Conservation (phyloP, 2,888 invertebrate species). For the Linnaemya tessellans region DNA sequence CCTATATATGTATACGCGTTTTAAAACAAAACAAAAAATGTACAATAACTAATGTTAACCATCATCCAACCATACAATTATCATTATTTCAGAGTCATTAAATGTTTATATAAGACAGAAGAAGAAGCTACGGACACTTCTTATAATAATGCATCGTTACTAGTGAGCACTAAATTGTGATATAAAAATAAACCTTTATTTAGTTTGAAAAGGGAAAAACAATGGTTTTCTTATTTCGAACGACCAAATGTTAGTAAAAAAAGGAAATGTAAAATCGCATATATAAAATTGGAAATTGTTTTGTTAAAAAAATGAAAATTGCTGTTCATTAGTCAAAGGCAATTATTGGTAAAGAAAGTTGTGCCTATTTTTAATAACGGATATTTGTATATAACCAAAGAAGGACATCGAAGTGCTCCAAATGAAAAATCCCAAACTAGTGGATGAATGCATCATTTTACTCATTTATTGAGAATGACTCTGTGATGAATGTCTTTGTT, state of each 20-base stretch:
- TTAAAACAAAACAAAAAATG: conserved; percentile 15
- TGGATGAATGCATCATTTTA: neutral
- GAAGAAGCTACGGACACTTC: neutral
- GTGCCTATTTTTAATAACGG: too few relatives aligned
- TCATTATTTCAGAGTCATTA: conserved; percentile 6
- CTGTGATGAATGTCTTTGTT: neutral
- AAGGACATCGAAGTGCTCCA: too few relatives aligned
- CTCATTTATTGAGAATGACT: neutral
- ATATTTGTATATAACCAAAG: too few relatives aligned
- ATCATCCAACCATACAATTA: neutral
- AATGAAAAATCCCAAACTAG: neutral
- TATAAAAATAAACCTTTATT: neutral
- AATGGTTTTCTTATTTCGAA: too few relatives aligned
- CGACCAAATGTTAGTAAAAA: too few relatives aligned
- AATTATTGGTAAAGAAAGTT: too few relatives aligned
- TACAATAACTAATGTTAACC: conserved; percentile 1
- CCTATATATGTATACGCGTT: conserved; percentile 22
- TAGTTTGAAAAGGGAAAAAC: too few relatives aligned
- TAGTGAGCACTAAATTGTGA: neutral
- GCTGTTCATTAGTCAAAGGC: too few relatives aligned
- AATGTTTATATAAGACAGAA: too few relatives aligned
- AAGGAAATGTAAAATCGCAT: too few relatives aligned
- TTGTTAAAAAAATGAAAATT: too few relatives aligned
- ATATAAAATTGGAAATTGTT: too few relatives aligned
- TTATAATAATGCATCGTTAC: neutral